phyloP scores from a whole-genome alignment of 1,140 invertebrate genomes.

The Pinna nobilis region DNA sequence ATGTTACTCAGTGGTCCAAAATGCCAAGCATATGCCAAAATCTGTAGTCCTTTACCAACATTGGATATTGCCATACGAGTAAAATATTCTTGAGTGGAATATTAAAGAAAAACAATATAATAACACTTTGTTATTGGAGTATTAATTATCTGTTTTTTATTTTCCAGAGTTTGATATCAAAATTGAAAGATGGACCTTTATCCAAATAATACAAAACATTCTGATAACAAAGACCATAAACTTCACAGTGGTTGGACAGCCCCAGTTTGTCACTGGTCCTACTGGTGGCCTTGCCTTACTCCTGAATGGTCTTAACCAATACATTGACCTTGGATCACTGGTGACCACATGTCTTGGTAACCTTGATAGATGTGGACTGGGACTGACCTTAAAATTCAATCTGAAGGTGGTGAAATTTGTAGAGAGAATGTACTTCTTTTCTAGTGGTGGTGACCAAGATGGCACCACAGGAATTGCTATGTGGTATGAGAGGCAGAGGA shows the following conservation, averaged over 20 bases:
- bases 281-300: conserved; percentile 48
- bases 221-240: conserved; percentile 43
- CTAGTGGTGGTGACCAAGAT: conserved; percentile 51
- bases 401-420: conserved; percentile 46
- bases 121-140: too few relatives aligned
- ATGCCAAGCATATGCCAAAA: too few relatives aligned
- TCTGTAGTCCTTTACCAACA: too few relatives aligned
- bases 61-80: not conserved
- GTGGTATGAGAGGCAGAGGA: conserved; percentile 48
- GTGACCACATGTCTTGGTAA: conserved; percentile 36
- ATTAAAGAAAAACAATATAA: too few relatives aligned
- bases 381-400: conserved; percentile 57
- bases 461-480: conserved; percentile 49
- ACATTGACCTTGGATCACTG: conserved; percentile 32
- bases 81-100: not conserved
- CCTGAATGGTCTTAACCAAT: conserved; percentile 50
- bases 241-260: conserved; percentile 42
- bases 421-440: conserved; percentile 57
- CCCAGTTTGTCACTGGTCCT: conserved; percentile 42
- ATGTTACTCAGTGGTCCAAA: too few relatives aligned
- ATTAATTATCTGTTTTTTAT: conserved; percentile 10
- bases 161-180: conserved; percentile 44
- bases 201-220: conserved; percentile 40
- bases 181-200: conserved; percentile 41
- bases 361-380: conserved; percentile 47